Conservation (phyloP, 1,140 invertebrate genomes). For the Lordiphosa mommai region DNA sequence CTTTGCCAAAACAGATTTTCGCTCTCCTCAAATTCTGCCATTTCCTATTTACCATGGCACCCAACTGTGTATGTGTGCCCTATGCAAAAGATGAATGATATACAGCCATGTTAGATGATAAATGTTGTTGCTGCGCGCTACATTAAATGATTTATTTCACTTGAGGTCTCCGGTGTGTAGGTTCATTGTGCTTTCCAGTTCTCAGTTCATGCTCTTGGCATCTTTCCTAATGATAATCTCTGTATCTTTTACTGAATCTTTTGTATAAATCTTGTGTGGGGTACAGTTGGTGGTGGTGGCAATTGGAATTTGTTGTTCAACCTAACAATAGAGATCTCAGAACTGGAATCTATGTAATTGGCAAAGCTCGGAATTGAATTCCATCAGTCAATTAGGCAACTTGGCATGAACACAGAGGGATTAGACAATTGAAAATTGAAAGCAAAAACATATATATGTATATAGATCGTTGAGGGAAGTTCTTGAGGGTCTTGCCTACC, state of each 20-base stretch:
- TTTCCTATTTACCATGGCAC: conserved; percentile 47
- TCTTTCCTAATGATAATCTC: conserved; percentile 48
- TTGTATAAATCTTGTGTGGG: conserved; percentile 16
- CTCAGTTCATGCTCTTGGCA: neutral
- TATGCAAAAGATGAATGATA: conserved; percentile 70
- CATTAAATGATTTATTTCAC: conserved; percentile 71
- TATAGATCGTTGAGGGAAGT: no score
- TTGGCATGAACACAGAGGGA: neutral
- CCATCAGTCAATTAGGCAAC: conserved; percentile 33
- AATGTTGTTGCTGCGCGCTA: conserved; percentile 61
- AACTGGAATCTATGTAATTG: conserved; percentile 15
- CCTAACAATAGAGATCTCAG: conserved; percentile 8
- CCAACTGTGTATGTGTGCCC: conserved; percentile 38
- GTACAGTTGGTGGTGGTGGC: conserved; percentile 20
- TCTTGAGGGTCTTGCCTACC: no score
- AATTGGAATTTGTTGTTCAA: conserved; percentile 20
- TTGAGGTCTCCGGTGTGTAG: conserved; percentile 20
- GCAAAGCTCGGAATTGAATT: conserved; percentile 1
- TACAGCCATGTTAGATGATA: conserved; percentile 71
- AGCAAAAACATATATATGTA: no score
- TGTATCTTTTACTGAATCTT: conserved; percentile 13
- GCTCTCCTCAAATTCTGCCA: conserved; percentile 11
- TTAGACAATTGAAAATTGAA: neutral
- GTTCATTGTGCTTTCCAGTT: conserved; percentile 54
- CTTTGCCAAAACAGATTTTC: conserved; percentile 17